A percentile compares a stretch with the other conserved stretches of the same genome.
Conservation (phyloP, 2,113 vertebrate species). For the Catharus fuscescens region DNA sequence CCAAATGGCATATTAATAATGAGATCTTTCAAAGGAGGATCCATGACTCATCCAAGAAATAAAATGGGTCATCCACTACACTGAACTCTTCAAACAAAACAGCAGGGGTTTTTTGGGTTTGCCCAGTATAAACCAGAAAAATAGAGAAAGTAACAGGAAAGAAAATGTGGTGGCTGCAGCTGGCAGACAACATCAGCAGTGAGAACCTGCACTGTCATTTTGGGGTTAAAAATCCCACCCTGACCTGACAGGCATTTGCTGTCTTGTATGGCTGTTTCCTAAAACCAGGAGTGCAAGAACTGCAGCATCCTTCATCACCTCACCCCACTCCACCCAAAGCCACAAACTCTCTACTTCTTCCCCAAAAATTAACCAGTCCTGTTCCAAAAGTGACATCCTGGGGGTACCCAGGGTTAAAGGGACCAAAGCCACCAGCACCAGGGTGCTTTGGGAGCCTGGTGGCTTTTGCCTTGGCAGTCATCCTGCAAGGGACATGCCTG, state of each 20-base stretch:
- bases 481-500: not conserved
- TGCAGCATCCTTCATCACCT: not conserved
- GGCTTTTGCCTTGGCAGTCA: not conserved
- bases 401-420: not conserved
- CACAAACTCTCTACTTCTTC: not conserved
- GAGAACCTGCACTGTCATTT: not conserved
- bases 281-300: not conserved
- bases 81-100: not conserved
- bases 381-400: not conserved
- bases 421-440: fast-evolving
- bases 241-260: not conserved
- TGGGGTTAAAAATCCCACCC: not conserved
- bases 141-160: not conserved
- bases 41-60: slow-evolving; percentile 30
- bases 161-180: not conserved
- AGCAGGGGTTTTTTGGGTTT: not conserved
- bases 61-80: slow-evolving; percentile 45
- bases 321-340: not conserved
- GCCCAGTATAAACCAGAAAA: slow-evolving; percentile 15
- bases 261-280: not conserved
- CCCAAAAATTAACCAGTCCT: not conserved
- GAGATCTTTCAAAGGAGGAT: slow-evolving; percentile 54
- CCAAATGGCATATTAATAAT: slow-evolving; percentile 53
- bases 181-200: not conserved
- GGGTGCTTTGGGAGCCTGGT: not conserved